These are phyloP conservation scores for Drosophila koepferae DNA, from an alignment of 2,888 invertebrate genomes.

Conservation along the genomic window DNA sequence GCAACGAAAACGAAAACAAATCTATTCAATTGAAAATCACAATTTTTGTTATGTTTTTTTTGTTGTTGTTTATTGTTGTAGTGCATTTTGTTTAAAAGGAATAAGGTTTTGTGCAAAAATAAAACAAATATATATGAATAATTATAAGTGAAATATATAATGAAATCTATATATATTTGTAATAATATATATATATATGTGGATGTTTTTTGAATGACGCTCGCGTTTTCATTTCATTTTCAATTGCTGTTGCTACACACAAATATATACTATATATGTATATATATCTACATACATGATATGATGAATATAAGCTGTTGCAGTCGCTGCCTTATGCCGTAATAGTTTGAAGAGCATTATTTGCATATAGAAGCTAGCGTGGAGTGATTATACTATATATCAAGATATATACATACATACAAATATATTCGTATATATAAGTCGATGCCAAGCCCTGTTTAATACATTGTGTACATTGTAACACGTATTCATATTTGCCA, in stretches of 20 bases:
- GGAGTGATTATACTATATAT: background rate
- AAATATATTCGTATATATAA: background rate
- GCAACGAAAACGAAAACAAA: background rate
- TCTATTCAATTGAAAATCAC: background rate
- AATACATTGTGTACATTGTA: slow-evolving; percentile 37
- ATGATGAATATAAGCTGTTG: slow-evolving; percentile 20
- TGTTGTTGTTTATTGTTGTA: slow-evolving; percentile 7
- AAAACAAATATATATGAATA: background rate
- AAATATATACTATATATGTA: slow-evolving; percentile 9
- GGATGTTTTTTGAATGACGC: background rate
- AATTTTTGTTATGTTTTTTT: slow-evolving; percentile 11
- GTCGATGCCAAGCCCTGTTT: slow-evolving; percentile 42
- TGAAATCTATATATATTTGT: background rate
- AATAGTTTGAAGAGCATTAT: slow-evolving; percentile 30
- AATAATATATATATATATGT: no score
- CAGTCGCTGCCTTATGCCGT: slow-evolving; percentile 21
- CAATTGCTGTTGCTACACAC: slow-evolving; percentile 14
- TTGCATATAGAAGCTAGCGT: slow-evolving; percentile 14
- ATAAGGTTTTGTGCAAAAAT: slow-evolving; percentile 1
- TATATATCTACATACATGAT: slow-evolving; percentile 7
- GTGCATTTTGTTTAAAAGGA: slow-evolving; percentile 11
- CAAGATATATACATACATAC: background rate
- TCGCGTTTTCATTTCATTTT: slow-evolving; percentile 10
- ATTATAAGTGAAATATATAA: background rate
- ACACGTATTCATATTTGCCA: slow-evolving; percentile 28